Conservation (phyloP, 1,140 invertebrate species). For the Micrasema longulum region DNA sequence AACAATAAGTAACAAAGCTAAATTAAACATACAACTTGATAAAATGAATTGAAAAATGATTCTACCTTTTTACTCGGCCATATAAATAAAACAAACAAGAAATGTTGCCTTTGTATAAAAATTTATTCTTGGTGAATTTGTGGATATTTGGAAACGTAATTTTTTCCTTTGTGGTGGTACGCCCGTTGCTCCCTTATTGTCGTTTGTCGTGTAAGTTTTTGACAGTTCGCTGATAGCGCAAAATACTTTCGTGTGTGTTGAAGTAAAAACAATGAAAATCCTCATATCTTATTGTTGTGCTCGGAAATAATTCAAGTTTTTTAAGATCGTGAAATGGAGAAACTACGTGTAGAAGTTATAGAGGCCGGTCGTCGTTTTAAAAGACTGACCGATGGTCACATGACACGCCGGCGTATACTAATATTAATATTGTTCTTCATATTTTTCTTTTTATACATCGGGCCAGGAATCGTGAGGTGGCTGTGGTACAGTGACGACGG, state of each 20-base stretch:
- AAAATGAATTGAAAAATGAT: too few species aligned
- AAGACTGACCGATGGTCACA: constrained; percentile 71
- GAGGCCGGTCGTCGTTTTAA: constrained; percentile 70
- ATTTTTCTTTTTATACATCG: constrained; percentile 74
- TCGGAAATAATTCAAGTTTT: constrained; percentile 12
- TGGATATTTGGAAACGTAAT: too few species aligned
- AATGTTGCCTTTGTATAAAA: too few species aligned
- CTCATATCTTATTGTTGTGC: constrained; percentile 1
- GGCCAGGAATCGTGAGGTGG: constrained; percentile 74
- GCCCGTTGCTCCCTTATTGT: too few species aligned
- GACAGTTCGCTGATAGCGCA: constrained; percentile 32
- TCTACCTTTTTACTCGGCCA: too few species aligned
- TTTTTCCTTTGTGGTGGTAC: too few species aligned
- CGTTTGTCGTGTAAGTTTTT: constrained; percentile 21
- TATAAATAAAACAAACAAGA: too few species aligned
- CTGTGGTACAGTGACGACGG: constrained; percentile 65
- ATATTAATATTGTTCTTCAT: constrained; percentile 71
- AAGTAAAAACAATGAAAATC: constrained; percentile 20
- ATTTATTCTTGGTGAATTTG: too few species aligned
- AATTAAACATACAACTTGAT: too few species aligned
- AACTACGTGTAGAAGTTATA: constrained; percentile 37
- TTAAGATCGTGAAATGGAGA: constrained; percentile 34
- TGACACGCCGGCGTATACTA: constrained; percentile 75
- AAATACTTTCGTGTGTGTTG: neutral
- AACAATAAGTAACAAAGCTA: too few species aligned